Evolutionary conservation across 2,113 vertebrate species (phyloP).

Genomic region (Phyllostomus discolor): DNA sequence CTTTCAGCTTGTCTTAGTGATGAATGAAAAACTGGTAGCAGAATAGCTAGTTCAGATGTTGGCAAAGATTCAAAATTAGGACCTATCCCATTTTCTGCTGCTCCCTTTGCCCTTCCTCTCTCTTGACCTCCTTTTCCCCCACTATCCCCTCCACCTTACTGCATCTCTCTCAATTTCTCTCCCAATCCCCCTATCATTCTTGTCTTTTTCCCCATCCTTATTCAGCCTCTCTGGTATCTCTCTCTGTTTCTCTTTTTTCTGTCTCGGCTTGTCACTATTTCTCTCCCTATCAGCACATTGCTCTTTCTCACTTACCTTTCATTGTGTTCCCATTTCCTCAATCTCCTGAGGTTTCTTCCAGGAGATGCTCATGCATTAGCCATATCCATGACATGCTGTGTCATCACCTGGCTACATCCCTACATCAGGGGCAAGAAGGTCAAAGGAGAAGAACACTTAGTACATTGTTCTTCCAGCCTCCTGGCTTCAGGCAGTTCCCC

Average conservation of each 20-base stretch:
- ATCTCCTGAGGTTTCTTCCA: not conserved
- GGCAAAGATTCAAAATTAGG: conserved; percentile 43
- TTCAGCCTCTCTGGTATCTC: not conserved
- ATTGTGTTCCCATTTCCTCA: not conserved
- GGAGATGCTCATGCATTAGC: not conserved
- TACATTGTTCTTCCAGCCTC: not conserved
- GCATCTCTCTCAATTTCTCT: not conserved
- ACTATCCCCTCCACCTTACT: not conserved
- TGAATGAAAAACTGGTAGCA: not conserved
- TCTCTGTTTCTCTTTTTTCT: not conserved
- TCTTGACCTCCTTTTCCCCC: not conserved
- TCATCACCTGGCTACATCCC: not conserved
- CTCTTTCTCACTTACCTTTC: not conserved
- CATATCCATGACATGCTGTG: too few relatives aligned
- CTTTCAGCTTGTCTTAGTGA: conserved; percentile 48
- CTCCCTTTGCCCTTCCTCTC: not conserved
- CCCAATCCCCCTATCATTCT: not conserved
- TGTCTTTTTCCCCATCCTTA: not conserved
- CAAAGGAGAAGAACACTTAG: not conserved
- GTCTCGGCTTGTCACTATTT: not conserved
- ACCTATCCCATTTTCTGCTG: not conserved
- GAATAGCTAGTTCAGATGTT: conserved; percentile 48
- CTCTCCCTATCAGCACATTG: not conserved
- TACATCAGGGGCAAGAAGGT: not conserved
- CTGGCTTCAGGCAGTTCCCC: not conserved